Base-by-base conservation (phyloP, 2,113 vertebrate genomes). In the Cephalopterus ornatus region DNA sequence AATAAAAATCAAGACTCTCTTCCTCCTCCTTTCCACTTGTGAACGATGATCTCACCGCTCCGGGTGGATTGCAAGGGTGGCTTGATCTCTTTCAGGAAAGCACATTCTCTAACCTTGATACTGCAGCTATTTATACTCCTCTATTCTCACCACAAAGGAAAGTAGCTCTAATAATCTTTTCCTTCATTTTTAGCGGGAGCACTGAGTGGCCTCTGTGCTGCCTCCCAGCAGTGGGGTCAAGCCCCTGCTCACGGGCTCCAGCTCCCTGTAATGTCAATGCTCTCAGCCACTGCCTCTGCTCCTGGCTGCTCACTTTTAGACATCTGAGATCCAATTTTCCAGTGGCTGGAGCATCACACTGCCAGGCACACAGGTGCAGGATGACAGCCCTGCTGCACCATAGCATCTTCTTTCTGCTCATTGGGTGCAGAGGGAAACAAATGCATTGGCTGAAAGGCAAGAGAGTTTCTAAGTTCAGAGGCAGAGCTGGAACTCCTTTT, bases 11-110 rank as follows among this genome's bases (percentile, higher is more conserved):
- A 87, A 97, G 92, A 82, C 46, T 91, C 75, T 92, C 88, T 94
- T 96, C 96, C 95, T 96, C 90, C 96, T 94, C 88, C 92, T 94
- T 93, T 86, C 79, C n/a, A 80, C 96, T 96, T 90, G 92, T 74
- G 52, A 93, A 84, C 14, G 56, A 96, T 93, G 96, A 97, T 93
- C 88, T 97, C 96, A 96, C 83, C 50, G 1, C 77, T 93, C 86
- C 6, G 92, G 96, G 91, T 92, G 88, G 93, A 93, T 97, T 94
- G 89, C 88, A 94, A 97, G 96, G 84, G 80, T 83, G 94, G 96
- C 93, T 96, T 77, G 88, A 95, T 94, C 96, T 93, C 93, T 95
- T 93, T 95, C 93, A 96, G 95, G 90, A 96, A 96, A 94, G 95
- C 85, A 71, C 92, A 94, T 96, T 96, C 96, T 92, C 92, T 92